These are phyloP conservation scores for Eristalinus sepulchralis DNA, from an alignment of 2,888 invertebrate species.

Conservation along the genomic window DNA sequence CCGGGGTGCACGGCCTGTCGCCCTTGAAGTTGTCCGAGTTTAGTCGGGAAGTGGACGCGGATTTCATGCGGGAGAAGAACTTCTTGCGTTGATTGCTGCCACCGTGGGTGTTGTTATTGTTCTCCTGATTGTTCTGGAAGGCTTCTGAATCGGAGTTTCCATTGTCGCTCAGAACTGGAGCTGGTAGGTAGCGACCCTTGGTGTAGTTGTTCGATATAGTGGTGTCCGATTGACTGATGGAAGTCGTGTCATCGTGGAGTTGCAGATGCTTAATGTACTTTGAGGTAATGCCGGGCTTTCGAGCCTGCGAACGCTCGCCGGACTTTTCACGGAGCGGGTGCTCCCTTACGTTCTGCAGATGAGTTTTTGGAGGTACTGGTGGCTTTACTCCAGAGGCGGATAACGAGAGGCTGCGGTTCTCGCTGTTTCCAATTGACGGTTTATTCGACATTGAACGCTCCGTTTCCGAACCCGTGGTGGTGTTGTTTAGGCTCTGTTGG, in stretches of 20 bases:
- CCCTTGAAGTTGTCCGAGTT: constrained; percentile 81
- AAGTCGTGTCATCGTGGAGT: constrained; percentile 79
- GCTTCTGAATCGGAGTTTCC: constrained; percentile 80
- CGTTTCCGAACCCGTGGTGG: constrained; percentile 89
- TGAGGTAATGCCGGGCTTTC: constrained; percentile 77
- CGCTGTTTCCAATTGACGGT: constrained; percentile 82
- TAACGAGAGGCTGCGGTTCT: constrained; percentile 75
- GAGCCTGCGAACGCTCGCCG: constrained; percentile 70
- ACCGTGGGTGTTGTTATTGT: constrained; percentile 79
- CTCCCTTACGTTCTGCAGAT: constrained; percentile 70
- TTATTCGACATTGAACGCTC: constrained; percentile 89
- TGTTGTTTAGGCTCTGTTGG: constrained; percentile 79
- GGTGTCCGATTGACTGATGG: constrained; percentile 80
- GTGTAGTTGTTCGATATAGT: constrained; percentile 80
- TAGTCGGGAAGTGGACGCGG: constrained; percentile 86
- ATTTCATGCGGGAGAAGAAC: constrained; percentile 87
- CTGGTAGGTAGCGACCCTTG: constrained; percentile 77
- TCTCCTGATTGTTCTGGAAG: constrained; percentile 81
- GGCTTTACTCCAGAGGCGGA: constrained; percentile 73
- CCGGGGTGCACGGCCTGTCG: constrained; percentile 86
- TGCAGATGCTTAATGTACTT: constrained; percentile 80
- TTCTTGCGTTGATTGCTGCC: constrained; percentile 83
- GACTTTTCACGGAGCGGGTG: constrained; percentile 72
- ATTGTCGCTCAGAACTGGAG: constrained; percentile 77
- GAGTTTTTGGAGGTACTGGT: constrained; percentile 78